Conservation (phyloP, 2,797 vertebrate genomes). For the Leucoraja ocellata region DNA sequence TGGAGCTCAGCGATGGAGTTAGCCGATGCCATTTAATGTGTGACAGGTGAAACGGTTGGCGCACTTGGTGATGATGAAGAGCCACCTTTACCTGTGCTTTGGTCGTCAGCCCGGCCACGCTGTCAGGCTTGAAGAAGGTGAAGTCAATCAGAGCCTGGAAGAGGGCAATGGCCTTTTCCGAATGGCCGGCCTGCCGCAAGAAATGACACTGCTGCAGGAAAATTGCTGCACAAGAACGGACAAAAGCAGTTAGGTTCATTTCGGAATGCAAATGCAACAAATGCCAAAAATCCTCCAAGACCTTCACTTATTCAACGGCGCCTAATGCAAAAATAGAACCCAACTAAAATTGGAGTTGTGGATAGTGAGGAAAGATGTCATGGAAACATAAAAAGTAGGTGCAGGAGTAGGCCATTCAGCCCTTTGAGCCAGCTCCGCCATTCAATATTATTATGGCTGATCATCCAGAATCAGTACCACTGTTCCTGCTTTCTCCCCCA, state of each 20-base stretch:
- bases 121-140: constrained; percentile 80
- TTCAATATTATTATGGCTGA: too few relatives aligned
- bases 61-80: not conserved
- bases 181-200: constrained; percentile 75
- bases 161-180: constrained; percentile 77
- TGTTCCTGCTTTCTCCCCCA: too few relatives aligned
- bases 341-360: too few relatives aligned
- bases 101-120: constrained; percentile 68
- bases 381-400: too few relatives aligned
- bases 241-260: not conserved
- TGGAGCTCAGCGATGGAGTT: not conserved
- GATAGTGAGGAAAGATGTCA: too few relatives aligned
- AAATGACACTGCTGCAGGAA: constrained; percentile 83
- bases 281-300: too few relatives aligned
- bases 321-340: too few relatives aligned
- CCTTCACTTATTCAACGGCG: too few relatives aligned
- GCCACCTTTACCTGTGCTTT: constrained; percentile 56
- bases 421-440: too few relatives aligned
- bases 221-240: constrained; percentile 57
- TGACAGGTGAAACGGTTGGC: not conserved
- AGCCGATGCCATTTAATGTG: not conserved
- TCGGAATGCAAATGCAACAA: too few relatives aligned
- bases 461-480: too few relatives aligned
- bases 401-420: too few relatives aligned
- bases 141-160: constrained; percentile 79